phyloP scores from a whole-genome alignment of 1,140 invertebrate genomes.

The Delia radicum region DNA sequence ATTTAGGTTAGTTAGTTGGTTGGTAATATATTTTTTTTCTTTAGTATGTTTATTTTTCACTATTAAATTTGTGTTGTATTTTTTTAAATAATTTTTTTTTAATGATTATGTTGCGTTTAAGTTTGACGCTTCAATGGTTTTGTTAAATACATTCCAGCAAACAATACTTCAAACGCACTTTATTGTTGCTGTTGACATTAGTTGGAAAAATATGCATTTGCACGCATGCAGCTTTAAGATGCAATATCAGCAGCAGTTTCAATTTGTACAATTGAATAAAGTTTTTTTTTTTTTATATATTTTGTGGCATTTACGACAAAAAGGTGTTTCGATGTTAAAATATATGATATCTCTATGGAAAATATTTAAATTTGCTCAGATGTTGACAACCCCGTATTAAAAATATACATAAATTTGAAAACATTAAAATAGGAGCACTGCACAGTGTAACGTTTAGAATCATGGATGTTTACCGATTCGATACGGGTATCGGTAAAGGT shows the following conservation, averaged over 20 bases:
- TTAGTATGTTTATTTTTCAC: background rate
- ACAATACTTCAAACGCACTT: background rate
- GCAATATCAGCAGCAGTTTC: background rate
- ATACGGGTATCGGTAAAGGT: too few relatives aligned
- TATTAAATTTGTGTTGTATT: background rate
- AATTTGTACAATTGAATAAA: too few relatives aligned
- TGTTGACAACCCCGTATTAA: too few relatives aligned
- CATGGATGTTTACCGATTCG: too few relatives aligned
- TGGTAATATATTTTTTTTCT: background rate
- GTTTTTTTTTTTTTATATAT: too few relatives aligned
- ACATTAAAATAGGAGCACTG: too few relatives aligned
- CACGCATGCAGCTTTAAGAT: background rate
- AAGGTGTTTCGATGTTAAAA: too few relatives aligned
- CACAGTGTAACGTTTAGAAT: too few relatives aligned
- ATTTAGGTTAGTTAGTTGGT: background rate
- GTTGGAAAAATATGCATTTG: background rate
- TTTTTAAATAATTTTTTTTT: background rate
- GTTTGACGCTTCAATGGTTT: background rate
- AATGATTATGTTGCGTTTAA: background rate
- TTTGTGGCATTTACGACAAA: too few relatives aligned
- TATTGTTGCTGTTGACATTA: background rate
- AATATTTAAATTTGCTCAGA: too few relatives aligned
- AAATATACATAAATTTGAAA: too few relatives aligned
- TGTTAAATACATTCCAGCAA: background rate
- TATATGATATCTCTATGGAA: too few relatives aligned